Conservation (phyloP, 2,113 vertebrate genomes). For the Thunnus maccoyii region DNA sequence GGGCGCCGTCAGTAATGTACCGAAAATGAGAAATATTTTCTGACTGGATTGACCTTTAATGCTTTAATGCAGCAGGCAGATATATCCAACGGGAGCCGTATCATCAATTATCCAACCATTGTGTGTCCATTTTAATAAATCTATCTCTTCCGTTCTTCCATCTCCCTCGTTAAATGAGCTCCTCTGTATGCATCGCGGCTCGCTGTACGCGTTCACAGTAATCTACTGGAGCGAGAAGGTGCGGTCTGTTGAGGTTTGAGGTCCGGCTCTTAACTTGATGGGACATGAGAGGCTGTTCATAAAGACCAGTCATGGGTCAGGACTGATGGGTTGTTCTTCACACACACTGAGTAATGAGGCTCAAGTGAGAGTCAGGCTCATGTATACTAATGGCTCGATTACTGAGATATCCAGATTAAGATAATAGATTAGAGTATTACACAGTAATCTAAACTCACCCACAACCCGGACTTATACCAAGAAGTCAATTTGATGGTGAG, state of each 20-base stretch:
- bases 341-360: not conserved
- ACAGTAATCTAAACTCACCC: not conserved
- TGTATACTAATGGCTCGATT: not conserved
- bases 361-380: not conserved
- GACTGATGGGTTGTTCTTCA: not conserved
- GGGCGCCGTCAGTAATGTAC: not conserved
- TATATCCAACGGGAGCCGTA: conserved; percentile 5
- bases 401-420: not conserved
- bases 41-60: not conserved
- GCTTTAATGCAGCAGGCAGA: not conserved
- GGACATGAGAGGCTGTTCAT: not conserved
- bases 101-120: conserved; percentile 28
- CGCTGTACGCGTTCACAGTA: not conserved
- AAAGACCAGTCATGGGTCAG: not conserved
- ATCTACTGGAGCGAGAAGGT: conserved; percentile 7
- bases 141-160: not conserved
- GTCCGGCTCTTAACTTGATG: conserved; percentile 6
- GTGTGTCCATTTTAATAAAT: conserved; percentile 8
- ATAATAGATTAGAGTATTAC: too few species aligned
- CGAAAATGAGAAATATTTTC: not conserved
- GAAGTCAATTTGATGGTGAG: not conserved
- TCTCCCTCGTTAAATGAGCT: conserved; percentile 17
- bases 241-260: conserved; percentile 10
- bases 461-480: not conserved
- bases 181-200: conserved; percentile 17